Conservation (phyloP, 2,888 invertebrate species). For the Carpatolechia fugitivella region DNA sequence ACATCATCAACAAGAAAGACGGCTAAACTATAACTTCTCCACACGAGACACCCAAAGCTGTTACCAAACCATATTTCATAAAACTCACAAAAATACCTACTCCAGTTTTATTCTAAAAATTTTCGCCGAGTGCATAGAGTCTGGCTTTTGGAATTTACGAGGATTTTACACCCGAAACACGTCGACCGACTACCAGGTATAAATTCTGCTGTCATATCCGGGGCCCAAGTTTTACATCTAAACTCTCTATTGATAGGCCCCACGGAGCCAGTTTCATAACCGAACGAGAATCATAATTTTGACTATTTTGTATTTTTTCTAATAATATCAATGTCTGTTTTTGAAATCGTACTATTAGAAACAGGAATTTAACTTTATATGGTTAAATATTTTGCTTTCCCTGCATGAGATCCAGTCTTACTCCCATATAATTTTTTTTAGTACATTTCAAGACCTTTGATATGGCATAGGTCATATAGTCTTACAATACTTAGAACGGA, state of each 20-base stretch:
- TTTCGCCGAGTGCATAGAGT: slow-evolving; percentile 15
- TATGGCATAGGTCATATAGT: too few species aligned
- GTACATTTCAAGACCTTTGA: too few species aligned
- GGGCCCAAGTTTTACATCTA: slow-evolving; percentile 28
- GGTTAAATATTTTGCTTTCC: too few species aligned
- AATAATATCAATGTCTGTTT: too few species aligned
- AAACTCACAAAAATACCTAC: not conserved
- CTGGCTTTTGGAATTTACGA: slow-evolving; percentile 15
- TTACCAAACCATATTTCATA: not conserved
- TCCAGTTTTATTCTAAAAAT: slow-evolving; percentile 2
- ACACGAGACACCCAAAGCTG: not conserved
- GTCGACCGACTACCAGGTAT: slow-evolving; percentile 27
- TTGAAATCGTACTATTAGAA: too few species aligned
- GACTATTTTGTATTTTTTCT: too few species aligned
- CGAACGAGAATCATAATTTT: not conserved
- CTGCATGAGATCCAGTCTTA: too few species aligned
- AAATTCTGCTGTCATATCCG: slow-evolving; percentile 41
- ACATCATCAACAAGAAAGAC: not conserved
- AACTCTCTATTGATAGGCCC: slow-evolving; percentile 25
- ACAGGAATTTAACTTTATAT: too few species aligned
- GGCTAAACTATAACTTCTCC: too few species aligned
- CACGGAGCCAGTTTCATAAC: not conserved
- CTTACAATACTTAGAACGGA: too few species aligned
- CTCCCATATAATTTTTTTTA: too few species aligned
- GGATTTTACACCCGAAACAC: slow-evolving; percentile 20